Base-by-base conservation (phyloP, 2,888 invertebrate genomes). In the Abrostola tripartita region DNA sequence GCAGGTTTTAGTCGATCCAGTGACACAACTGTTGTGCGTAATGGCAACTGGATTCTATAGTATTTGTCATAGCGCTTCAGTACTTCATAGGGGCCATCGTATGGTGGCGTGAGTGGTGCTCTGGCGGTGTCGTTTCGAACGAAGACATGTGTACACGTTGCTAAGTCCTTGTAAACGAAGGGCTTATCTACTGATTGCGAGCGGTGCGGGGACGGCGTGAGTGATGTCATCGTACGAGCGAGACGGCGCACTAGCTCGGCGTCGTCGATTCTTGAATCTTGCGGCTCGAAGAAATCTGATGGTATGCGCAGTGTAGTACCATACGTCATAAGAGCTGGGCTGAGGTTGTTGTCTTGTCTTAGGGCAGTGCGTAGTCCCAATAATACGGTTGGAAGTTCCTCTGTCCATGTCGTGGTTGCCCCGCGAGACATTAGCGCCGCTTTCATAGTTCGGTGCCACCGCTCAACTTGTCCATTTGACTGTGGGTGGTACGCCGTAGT, bases 71-170 rank as follows among this genome's bases (percentile, higher is more conserved):
- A 4, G 2, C 54, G 11, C 11, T 64, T 0, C 4, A 55, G 2
- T 5, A 60, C 65, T 41, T n/a, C 35, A 6, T 65, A 65, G 0
- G 56, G 65, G 0, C 65, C 61, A 11, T 65, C 49, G 52, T 65
- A 65, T 7, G 61, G 44, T 51, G 64, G 50, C 11, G 37, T 52
- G 5, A 63, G 42, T 10, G 53, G 52, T 5, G 14, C 6, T n/a
- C 37, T 36, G 0, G 37, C 12, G 10, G 41, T 42, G 12, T 58
- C 57, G 37, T 58, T 63, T 0, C 63, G 38, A 10, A 63, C 24
- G 5, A 63, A 63, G 0, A 63, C 57, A 40, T 63, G 56, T 6
- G 52, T 58, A 24, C 63, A 63, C 0, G 57, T 52, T 6, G 11
- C 14, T 0, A 63, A 11, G 14, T 57, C 59, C 24, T 24, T 24